These are phyloP conservation scores for Pseudoatta argentina DNA, from an alignment of 1,140 invertebrate genomes.

Conservation along the genomic window DNA sequence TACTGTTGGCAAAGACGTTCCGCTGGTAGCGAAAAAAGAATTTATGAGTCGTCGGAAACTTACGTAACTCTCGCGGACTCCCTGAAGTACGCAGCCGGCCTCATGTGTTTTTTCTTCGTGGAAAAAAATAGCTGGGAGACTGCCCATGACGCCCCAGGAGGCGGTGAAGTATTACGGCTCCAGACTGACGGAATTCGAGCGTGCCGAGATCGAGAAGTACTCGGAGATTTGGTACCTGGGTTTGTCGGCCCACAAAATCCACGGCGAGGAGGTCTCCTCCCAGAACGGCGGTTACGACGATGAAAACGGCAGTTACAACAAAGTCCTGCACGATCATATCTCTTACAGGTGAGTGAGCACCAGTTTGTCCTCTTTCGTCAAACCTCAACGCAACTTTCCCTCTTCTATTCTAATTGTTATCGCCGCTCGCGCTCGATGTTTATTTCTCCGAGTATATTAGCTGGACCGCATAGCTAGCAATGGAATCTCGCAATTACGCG, in stretches of 20 bases:
- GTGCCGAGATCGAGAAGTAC: slow-evolving; percentile 94
- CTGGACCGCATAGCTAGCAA: background rate
- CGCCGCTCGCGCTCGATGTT: background rate
- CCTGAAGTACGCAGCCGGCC: background rate
- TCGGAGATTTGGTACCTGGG: slow-evolving; percentile 96
- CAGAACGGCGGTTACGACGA: slow-evolving; percentile 96
- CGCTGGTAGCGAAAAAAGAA: background rate
- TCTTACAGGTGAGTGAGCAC: slow-evolving; percentile 89
- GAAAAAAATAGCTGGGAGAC: slow-evolving; percentile 79
- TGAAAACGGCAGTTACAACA: slow-evolving; percentile 97
- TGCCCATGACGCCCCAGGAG: slow-evolving; percentile 88
- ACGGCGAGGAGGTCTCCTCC: slow-evolving; percentile 91
- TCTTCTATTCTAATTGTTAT: slow-evolving; percentile 26
- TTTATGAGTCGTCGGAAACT: background rate
- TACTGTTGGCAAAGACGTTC: background rate
- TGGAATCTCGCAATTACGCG: slow-evolving; percentile 24
- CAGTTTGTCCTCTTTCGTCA: background rate
- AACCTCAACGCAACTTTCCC: slow-evolving; percentile 17
- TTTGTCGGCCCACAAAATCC: slow-evolving; percentile 93
- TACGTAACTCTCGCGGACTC: background rate
- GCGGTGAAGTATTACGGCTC: slow-evolving; percentile 93
- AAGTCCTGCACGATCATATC: slow-evolving; percentile 97
- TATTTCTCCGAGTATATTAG: slow-evolving; percentile 12
- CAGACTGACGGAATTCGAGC: slow-evolving; percentile 94
- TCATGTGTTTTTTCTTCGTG: slow-evolving; percentile 9